Percentiles rank a stretch among this genome's conserved stretches.
These are phyloP conservation scores for Herminia tarsipennalis DNA, from an alignment of 2,888 invertebrate genomes.

Conservation along the genomic window DNA sequence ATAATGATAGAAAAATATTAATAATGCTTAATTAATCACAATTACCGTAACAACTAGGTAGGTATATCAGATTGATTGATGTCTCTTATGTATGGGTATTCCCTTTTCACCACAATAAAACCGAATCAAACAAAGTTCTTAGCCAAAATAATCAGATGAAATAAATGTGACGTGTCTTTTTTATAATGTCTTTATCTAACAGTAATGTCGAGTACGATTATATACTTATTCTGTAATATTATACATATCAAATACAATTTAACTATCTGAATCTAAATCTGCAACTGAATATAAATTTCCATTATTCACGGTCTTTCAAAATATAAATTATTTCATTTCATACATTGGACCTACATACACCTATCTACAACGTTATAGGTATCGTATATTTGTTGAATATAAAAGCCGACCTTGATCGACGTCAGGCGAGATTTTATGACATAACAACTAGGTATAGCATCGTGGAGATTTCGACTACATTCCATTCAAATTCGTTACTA, in stretches of 20 bases:
- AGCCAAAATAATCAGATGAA: too few relatives aligned
- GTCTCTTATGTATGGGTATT: too few relatives aligned
- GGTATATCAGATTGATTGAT: too few relatives aligned
- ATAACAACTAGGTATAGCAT: slow-evolving; percentile 7
- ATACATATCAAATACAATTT: not conserved
- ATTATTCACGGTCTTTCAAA: slow-evolving; percentile 1
- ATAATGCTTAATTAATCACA: too few relatives aligned
- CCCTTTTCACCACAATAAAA: too few relatives aligned
- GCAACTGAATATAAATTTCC: not conserved
- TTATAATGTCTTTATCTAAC: too few relatives aligned
- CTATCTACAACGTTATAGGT: not conserved
- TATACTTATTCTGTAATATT: not conserved
- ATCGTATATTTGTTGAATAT: slow-evolving; percentile 12
- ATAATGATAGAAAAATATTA: too few relatives aligned
- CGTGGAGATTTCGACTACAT: slow-evolving; percentile 8
- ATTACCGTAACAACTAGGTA: too few relatives aligned
- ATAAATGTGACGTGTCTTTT: too few relatives aligned
- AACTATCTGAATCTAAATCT: too few relatives aligned
- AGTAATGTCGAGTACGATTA: too few relatives aligned
- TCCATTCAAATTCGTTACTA: slow-evolving; percentile 3
- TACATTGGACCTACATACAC: not conserved
- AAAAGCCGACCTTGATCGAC: slow-evolving; percentile 25
- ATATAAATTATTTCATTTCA: slow-evolving; percentile 6
- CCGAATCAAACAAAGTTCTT: too few relatives aligned
- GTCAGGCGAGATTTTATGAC: slow-evolving; percentile 14